A percentile compares a stretch with the other conserved stretches of the same genome.
Conservation (phyloP, 2,113 vertebrate species). For the Anoura caudifer region DNA sequence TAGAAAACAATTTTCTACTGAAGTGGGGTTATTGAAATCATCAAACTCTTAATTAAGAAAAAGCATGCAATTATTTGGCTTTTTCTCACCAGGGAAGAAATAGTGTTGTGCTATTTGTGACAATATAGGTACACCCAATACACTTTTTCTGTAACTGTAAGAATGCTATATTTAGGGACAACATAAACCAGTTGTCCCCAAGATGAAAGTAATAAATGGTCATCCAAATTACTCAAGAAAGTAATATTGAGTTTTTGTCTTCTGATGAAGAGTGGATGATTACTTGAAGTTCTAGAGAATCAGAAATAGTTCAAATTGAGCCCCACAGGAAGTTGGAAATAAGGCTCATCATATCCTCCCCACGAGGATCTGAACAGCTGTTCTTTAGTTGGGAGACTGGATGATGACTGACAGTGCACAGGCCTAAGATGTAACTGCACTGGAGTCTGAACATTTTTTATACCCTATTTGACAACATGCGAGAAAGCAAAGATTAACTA, state of each 20-base stretch:
- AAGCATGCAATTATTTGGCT: not conserved
- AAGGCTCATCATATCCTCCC: slow-evolving; percentile 22
- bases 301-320: slow-evolving; percentile 63
- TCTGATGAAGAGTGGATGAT: slow-evolving; percentile 44
- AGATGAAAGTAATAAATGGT: slow-evolving; percentile 14
- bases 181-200: slow-evolving; percentile 25
- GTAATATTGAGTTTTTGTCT: not conserved
- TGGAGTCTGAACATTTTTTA: slow-evolving; percentile 18
- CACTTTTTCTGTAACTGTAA: not conserved
- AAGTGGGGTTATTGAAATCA: not conserved
- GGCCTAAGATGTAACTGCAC: slow-evolving; percentile 5
- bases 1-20: not conserved
- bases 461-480: not conserved
- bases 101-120: not conserved
- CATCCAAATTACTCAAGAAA: slow-evolving; percentile 18
- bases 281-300: slow-evolving; percentile 42
- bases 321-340: slow-evolving; percentile 49
- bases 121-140: not conserved
- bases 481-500: not conserved
- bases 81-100: slow-evolving; percentile 2
- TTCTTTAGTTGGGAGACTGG: slow-evolving; percentile 54
- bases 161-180: not conserved
- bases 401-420: slow-evolving; percentile 33
- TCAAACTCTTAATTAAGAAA: slow-evolving; percentile 15
- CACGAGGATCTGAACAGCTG: slow-evolving; percentile 61